A percentile compares a stretch with the other conserved stretches of the same genome.
These are phyloP conservation scores for Eugnorisma glareosa DNA, from an alignment of 2,888 invertebrate genomes.

Conservation along the genomic window DNA sequence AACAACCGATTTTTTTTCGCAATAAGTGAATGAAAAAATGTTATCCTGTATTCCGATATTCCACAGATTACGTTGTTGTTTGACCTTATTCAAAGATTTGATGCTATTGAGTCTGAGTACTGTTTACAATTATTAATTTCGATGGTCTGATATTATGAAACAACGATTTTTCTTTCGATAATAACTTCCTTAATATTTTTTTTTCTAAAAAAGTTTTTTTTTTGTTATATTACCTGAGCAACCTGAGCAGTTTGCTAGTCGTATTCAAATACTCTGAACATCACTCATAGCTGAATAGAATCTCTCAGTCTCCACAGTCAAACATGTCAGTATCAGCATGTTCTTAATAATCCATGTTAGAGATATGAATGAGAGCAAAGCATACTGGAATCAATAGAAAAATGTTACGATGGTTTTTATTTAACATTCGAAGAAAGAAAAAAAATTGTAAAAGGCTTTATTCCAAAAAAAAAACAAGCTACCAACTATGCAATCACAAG, in stretches of 20 bases:
- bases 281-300: constrained; percentile 28
- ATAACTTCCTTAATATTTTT: neutral
- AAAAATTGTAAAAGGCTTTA: neutral
- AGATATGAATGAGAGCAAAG: neutral
- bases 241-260: neutral
- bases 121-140: no score
- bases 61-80: neutral
- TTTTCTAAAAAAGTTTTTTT: neutral
- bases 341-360: constrained; percentile 30
- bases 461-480: neutral
- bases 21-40: neutral
- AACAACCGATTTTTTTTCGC: no score
- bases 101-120: neutral
- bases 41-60: neutral
- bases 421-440: neutral
- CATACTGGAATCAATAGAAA: constrained; percentile 16
- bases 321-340: neutral
- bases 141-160: no score
- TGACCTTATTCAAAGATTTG: neutral
- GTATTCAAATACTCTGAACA: constrained; percentile 6
- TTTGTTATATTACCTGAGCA: constrained; percentile 13
- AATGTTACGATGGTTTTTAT: neutral
- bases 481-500: neutral
- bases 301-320: constrained; percentile 17
- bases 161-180: no score